Evolutionary conservation across 2,113 vertebrate species (phyloP).

Genomic region (Bolborhynchus lineola): DNA sequence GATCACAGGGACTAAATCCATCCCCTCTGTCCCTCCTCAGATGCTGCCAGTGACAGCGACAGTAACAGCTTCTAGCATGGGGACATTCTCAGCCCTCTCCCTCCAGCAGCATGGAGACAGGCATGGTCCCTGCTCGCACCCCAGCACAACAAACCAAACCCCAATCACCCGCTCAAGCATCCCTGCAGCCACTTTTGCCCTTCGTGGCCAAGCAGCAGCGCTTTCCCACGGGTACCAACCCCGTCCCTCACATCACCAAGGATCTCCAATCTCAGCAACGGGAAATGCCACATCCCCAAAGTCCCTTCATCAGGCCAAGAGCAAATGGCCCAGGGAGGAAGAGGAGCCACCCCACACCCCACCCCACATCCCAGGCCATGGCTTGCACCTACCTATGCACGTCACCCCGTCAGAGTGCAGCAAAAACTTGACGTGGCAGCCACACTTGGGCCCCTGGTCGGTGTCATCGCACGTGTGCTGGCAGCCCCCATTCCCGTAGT

Average conservation of each 20-base stretch:
- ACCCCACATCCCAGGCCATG: rapidly evolving
- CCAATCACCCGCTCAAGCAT: background rate
- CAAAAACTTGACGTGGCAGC: slow-evolving; percentile 95
- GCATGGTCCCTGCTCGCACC: rapidly evolving
- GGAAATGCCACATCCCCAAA: rapidly evolving
- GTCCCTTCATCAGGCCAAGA: background rate
- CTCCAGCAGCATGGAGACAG: background rate
- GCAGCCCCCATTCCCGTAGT: slow-evolving; percentile 97
- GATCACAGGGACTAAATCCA: background rate
- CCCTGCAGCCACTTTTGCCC: background rate
- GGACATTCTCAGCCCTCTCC: background rate
- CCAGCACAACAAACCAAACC: background rate
- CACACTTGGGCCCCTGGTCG: slow-evolving; percentile 91
- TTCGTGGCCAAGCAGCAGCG: background rate
- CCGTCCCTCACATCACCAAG: background rate
- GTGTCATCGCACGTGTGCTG: slow-evolving; percentile 98
- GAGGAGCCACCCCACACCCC: rapidly evolving
- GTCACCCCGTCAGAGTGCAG: slow-evolving; percentile 94
- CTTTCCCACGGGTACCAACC: rapidly evolving
- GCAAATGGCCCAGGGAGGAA: background rate
- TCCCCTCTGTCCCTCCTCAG: background rate
- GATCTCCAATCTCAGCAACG: rapidly evolving
- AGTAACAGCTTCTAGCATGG: background rate
- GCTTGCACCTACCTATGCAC: slow-evolving; percentile 90
- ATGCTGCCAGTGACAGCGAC: background rate